Evolutionary conservation across 2,888 invertebrate genomes (phyloP).

Genomic region (Allygus modestus): DNA sequence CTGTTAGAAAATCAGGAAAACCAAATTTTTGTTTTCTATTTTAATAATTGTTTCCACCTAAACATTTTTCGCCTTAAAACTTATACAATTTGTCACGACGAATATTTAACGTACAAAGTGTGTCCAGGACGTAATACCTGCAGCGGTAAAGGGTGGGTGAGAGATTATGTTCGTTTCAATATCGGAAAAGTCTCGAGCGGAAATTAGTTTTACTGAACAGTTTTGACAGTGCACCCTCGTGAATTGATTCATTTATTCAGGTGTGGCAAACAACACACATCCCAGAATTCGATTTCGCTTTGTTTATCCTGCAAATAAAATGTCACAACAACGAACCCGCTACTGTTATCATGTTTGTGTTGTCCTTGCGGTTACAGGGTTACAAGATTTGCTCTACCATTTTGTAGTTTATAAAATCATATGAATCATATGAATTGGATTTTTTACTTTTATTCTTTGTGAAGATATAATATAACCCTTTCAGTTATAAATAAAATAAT

Average conservation of each 20-base stretch:
- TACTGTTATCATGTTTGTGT: slow-evolving; percentile 1
- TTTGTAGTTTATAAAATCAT: no score
- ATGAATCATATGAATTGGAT: no score
- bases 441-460: no score
- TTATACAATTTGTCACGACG: no score
- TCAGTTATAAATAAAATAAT: no score
- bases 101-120: no score
- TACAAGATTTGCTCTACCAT: not conserved
- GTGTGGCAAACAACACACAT: slow-evolving; percentile 32
- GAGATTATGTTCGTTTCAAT: not conserved
- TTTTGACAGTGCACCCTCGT: slow-evolving; percentile 10
- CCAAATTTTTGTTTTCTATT: no score
- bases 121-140: not conserved
- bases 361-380: not conserved
- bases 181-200: slow-evolving; percentile 18
- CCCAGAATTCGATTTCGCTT: slow-evolving; percentile 33
- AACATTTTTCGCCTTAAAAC: no score
- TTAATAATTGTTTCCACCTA: no score
- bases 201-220: slow-evolving; percentile 38
- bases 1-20: no score
- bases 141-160: not conserved
- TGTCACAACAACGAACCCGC: slow-evolving; percentile 30
- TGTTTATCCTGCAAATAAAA: slow-evolving; percentile 26
- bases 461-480: no score
- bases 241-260: slow-evolving; percentile 41